Conservation (phyloP, 1,140 invertebrate species). For the Drosophila ananassae region DNA sequence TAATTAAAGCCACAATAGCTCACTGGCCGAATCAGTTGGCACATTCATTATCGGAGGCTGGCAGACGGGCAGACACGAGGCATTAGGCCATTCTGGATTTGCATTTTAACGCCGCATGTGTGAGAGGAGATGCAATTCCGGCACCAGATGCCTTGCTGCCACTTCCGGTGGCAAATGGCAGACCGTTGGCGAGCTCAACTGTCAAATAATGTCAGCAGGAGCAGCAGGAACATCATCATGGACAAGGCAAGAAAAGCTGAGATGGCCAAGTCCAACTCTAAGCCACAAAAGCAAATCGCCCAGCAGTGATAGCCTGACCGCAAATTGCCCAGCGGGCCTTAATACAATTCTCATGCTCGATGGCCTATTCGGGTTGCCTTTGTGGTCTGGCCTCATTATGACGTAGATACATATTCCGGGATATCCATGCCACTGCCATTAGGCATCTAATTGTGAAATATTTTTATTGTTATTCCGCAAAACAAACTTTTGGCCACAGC, state of each 20-base stretch:
- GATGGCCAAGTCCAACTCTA: constrained; percentile 1
- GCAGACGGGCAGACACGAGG: constrained; percentile 21
- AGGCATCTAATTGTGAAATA: constrained; percentile 63
- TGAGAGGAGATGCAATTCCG: constrained; percentile 1
- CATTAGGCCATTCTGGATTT: constrained; percentile 71
- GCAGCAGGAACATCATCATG: not conserved
- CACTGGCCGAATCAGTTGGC: constrained; percentile 41
- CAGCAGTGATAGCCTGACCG: constrained; percentile 31
- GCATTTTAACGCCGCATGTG: constrained; percentile 60
- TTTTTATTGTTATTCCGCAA: constrained; percentile 47
- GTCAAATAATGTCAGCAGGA: constrained; percentile 49
- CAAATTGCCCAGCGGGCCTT: constrained; percentile 25
- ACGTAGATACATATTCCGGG: not conserved
- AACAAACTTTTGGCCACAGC: constrained; percentile 33
- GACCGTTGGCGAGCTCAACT: not conserved
- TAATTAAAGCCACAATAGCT: constrained; percentile 75
- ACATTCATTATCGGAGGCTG: constrained; percentile 60
- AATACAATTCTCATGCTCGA: constrained; percentile 50
- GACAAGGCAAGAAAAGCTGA: not conserved
- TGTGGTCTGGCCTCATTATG: constrained; percentile 25
- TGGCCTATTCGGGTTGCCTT: constrained; percentile 26
- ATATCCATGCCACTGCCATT: constrained; percentile 20
- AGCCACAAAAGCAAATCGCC: constrained; percentile 55
- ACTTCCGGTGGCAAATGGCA: constrained; percentile 27
- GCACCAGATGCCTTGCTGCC: constrained; percentile 9